Conservation (phyloP, 2,113 vertebrate genomes). For the Ceyx melanurus region DNA sequence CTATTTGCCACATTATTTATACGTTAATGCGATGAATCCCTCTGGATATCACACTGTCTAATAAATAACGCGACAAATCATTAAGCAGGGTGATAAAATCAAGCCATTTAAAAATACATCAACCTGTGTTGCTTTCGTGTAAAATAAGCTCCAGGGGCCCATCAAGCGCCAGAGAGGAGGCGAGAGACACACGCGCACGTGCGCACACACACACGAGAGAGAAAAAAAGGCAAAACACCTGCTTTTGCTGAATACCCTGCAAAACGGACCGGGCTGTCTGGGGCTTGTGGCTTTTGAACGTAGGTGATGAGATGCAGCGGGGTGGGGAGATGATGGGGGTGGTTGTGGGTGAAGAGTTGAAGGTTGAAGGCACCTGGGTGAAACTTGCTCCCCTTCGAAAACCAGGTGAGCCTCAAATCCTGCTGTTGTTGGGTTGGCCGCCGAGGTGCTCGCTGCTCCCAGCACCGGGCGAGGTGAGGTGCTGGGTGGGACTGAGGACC, state of each 20-base stretch:
- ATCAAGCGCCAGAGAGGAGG: constrained; percentile 23
- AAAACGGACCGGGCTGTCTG: neutral
- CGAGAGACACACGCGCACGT: neutral
- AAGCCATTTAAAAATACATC: constrained; percentile 85
- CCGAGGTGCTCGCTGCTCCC: neutral
- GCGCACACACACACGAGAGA: neutral
- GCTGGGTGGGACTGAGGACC: neutral
- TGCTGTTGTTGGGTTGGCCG: rapidly evolving
- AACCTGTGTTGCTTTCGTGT: constrained; percentile 75
- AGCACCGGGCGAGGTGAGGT: neutral
- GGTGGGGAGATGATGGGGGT: neutral
- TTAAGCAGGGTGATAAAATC: constrained; percentile 84
- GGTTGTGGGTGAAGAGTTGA: neutral
- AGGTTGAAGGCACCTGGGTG: neutral
- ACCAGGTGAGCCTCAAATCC: neutral
- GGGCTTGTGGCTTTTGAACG: rapidly evolving
- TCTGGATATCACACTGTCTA: constrained; percentile 75
- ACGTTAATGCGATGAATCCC: constrained; percentile 79
- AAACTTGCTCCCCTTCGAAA: rapidly evolving
- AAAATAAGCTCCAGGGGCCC: constrained; percentile 78
- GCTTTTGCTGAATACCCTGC: constrained; percentile 38
- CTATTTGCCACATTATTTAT: constrained; percentile 86
- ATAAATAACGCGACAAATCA: constrained; percentile 85
- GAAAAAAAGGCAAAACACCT: neutral
- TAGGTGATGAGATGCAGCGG: neutral